Conservation (phyloP, 1,140 invertebrate genomes). For the Drosophila gunungcola region DNA sequence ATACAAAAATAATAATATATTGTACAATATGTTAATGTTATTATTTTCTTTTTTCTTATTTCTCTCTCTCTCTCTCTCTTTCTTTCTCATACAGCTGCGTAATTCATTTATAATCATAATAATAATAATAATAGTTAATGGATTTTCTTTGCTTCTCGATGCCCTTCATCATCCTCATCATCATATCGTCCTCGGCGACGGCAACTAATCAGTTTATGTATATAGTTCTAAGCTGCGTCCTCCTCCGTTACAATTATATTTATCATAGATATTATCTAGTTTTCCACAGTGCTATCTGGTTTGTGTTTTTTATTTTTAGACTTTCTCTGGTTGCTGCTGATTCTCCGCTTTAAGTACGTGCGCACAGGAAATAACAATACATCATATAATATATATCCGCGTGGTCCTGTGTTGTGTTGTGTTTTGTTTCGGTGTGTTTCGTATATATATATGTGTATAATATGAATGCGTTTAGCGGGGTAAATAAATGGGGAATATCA, state of each 20-base stretch:
- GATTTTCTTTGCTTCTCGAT: conserved; percentile 45
- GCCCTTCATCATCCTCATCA: conserved; percentile 5
- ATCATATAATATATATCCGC: conserved; percentile 46
- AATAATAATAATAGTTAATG: conserved; percentile 70
- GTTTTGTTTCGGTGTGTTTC: conserved; percentile 19
- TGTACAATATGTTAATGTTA: conserved; percentile 68
- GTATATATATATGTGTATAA: conserved; percentile 43
- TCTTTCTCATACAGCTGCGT: conserved; percentile 40
- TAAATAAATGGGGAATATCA: conserved; percentile 24
- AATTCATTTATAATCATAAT: conserved; percentile 58
- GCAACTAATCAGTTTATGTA: conserved; percentile 36
- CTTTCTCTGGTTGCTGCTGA: conserved; percentile 35
- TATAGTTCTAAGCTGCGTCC: conserved; percentile 38
- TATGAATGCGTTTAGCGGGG: conserved; percentile 25
- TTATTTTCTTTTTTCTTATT: conserved; percentile 27
- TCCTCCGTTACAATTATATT: conserved; percentile 52
- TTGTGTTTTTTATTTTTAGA: conserved; percentile 16
- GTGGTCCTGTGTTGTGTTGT: conserved; percentile 13
- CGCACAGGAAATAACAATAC: conserved; percentile 79
- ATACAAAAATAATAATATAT: conserved; percentile 64
- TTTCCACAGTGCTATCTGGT: conserved; percentile 68
- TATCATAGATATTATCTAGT: conserved; percentile 76
- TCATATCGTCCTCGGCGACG: conserved; percentile 11
- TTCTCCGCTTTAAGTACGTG: conserved; percentile 70
- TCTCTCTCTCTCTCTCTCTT: conserved; percentile 14